Conservation (phyloP, 2,113 vertebrate genomes). For the Lagopus leucura region DNA sequence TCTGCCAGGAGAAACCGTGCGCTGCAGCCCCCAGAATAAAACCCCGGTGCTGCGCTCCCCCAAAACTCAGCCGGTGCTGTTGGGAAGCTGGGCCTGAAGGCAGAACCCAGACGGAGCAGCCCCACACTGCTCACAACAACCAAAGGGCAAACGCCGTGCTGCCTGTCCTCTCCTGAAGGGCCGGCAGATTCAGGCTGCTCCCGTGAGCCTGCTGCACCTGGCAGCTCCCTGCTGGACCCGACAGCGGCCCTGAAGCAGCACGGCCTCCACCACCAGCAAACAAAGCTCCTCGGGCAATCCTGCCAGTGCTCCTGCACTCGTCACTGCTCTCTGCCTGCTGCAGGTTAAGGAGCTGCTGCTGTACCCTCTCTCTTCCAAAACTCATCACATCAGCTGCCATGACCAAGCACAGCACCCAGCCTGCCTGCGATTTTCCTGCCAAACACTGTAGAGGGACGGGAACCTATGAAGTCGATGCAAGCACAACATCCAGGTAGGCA, state of each 20-base stretch:
- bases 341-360: not conserved
- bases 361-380: no score
- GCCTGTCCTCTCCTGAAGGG: fast-evolving
- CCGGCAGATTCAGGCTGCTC: fast-evolving
- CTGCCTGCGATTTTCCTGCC: not conserved
- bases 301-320: fast-evolving
- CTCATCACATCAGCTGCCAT: not conserved
- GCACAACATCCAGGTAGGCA: no score
- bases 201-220: not conserved
- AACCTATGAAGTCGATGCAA: not conserved
- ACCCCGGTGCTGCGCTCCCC: not conserved
- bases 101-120: not conserved
- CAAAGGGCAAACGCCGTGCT: not conserved
- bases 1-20: fast-evolving
- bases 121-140: not conserved
- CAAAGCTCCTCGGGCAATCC: not conserved
- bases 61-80: not conserved
- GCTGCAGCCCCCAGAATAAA: no score
- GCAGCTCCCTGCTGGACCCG: not conserved
- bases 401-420: not conserved
- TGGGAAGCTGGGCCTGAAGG: not conserved
- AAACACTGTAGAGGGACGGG: not conserved
- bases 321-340: not conserved
- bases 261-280: not conserved
- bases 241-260: no score